These are phyloP conservation scores for Eriocheir sinensis DNA, from an alignment of 1,140 invertebrate genomes.

Conservation along the genomic window DNA sequence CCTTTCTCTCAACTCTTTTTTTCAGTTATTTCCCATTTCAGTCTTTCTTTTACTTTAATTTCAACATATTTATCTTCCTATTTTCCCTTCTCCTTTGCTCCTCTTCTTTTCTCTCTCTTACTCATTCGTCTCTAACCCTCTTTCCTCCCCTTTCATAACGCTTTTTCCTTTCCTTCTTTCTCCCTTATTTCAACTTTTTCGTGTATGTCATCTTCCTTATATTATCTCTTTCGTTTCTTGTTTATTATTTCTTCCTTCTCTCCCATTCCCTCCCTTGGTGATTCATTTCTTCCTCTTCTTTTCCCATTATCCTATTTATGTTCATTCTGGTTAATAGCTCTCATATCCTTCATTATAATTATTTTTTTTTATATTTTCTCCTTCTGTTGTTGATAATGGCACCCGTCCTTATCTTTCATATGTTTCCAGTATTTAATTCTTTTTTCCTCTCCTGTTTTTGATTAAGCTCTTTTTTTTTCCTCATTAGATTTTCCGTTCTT, in stretches of 20 bases:
- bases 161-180: not conserved
- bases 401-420: not conserved
- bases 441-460: not conserved
- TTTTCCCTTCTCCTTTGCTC: not conserved
- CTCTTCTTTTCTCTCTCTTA: not conserved
- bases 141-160: not conserved
- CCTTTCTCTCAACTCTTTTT: not conserved
- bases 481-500: not conserved
- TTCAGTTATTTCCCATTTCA: not conserved
- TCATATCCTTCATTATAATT: not conserved
- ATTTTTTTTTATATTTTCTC: not conserved
- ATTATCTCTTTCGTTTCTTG: too few species aligned
- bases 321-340: not conserved
- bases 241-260: not conserved
- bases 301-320: not conserved
- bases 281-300: not conserved
- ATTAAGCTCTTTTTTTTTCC: not conserved
- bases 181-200: not conserved
- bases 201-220: not conserved
- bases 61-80: conserved; percentile 9
- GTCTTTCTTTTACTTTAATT: not conserved
- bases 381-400: not conserved
- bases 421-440: not conserved
- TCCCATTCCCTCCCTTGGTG: not conserved
- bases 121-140: not conserved